phyloP scores from a whole-genome alignment of 2,888 invertebrate genomes.

The Lepidonotus clava region DNA sequence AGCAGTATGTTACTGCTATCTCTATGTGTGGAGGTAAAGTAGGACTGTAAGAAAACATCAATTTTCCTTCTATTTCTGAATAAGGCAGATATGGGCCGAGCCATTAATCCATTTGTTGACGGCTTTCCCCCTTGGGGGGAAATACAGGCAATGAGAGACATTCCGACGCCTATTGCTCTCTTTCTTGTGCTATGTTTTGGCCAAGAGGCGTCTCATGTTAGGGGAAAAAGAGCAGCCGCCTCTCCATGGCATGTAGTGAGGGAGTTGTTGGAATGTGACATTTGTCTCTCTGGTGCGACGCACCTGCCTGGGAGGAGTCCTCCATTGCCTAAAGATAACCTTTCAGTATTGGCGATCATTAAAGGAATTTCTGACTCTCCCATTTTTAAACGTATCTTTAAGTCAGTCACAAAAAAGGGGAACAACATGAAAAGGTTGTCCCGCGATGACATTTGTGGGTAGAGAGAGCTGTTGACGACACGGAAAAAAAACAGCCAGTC shows the following conservation, averaged over 20 bases:
- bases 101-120: too few species aligned
- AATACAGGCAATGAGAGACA: too few species aligned
- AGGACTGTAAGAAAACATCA: too few species aligned
- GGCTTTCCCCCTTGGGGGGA: too few species aligned
- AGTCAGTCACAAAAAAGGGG: neutral
- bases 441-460: slow-evolving; percentile 3
- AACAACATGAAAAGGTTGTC: slow-evolving; percentile 1
- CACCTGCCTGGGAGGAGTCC: neutral
- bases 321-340: neutral
- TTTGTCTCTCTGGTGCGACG: neutral
- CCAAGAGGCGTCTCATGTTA: neutral
- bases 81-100: too few species aligned
- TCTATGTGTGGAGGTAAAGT: too few species aligned
- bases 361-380: neutral
- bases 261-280: neutral
- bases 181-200: neutral
- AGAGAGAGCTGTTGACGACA: neutral
- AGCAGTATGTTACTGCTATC: too few species aligned
- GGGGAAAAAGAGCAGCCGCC: neutral
- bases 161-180: too few species aligned
- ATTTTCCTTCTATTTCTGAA: too few species aligned
- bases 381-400: neutral
- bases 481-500: slow-evolving; percentile 6
- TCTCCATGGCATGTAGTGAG: neutral
- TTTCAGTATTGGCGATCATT: too few species aligned